These are phyloP conservation scores for Penaeus japonicus DNA, from an alignment of 1,140 invertebrate species.

Conservation along the genomic window DNA sequence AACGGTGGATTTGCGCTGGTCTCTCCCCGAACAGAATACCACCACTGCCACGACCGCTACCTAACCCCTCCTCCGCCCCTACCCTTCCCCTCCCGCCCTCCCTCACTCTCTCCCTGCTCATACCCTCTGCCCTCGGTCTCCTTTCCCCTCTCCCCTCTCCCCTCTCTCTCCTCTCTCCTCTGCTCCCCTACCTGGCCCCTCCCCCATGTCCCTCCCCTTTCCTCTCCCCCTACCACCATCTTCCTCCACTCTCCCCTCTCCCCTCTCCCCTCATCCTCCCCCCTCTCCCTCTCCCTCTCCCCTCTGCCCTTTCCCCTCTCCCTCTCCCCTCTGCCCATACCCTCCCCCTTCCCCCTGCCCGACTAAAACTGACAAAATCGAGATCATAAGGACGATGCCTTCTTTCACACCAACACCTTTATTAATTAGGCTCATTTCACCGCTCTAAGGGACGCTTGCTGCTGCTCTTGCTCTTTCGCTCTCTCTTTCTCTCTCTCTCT, in stretches of 20 bases:
- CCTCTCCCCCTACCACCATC: not conserved
- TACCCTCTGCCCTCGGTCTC: not conserved
- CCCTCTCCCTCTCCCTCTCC: too few species aligned
- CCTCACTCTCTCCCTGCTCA: not conserved
- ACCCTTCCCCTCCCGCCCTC: not conserved
- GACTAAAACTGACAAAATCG: too few species aligned
- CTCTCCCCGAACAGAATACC: constrained; percentile 37
- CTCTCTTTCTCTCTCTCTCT: too few species aligned
- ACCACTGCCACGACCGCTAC: constrained; percentile 32
- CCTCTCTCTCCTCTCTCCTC: too few species aligned
- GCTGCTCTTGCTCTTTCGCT: too few species aligned
- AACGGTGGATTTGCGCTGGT: constrained; percentile 48
- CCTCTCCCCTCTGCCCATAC: not conserved
- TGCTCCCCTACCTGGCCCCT: not conserved
- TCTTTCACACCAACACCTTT: too few species aligned
- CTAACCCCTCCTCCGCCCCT: not conserved
- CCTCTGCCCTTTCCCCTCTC: not conserved
- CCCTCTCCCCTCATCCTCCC: not conserved
- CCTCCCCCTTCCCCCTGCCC: not conserved
- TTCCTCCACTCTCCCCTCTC: not conserved
- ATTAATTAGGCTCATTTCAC: too few species aligned
- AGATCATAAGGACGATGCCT: too few species aligned
- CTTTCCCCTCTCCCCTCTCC: too few species aligned
- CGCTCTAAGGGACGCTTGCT: too few species aligned
- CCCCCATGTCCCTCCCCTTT: not conserved